Percentiles rank a stretch among this genome's conserved stretches.
These are phyloP conservation scores for Nemapogon koenigi DNA, from an alignment of 2,888 invertebrate species.

Conservation along the genomic window DNA sequence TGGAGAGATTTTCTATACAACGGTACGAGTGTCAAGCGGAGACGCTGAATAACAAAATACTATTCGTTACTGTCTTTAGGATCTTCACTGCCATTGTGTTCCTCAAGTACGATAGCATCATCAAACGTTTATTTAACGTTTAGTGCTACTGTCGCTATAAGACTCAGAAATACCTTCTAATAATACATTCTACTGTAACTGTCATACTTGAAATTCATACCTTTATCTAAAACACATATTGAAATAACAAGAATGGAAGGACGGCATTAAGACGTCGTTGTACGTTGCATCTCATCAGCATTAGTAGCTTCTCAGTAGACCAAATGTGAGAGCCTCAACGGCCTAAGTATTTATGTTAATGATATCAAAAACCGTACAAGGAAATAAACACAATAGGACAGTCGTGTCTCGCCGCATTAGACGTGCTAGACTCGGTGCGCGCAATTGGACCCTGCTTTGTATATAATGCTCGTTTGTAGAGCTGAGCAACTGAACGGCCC, in stretches of 20 bases:
- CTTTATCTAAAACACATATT: too few relatives aligned
- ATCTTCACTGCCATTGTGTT: slow-evolving; percentile 7
- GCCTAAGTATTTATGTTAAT: slow-evolving; percentile 54
- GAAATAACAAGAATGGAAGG: slow-evolving; percentile 3
- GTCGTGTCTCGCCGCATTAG: slow-evolving; percentile 54
- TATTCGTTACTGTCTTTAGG: slow-evolving; percentile 1
- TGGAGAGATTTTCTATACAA: slow-evolving; percentile 55
- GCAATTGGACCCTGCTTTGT: slow-evolving; percentile 55
- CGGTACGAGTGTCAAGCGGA: slow-evolving; percentile 48
- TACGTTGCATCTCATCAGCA: slow-evolving; percentile 9
- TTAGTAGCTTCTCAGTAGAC: slow-evolving; percentile 25
- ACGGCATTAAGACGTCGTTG: slow-evolving; percentile 3
- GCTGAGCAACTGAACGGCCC: slow-evolving; percentile 44
- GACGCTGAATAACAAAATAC: slow-evolving; percentile 2
- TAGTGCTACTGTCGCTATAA: neutral
- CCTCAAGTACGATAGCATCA: neutral
- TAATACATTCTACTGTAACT: too few relatives aligned
- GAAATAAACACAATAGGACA: slow-evolving; percentile 60
- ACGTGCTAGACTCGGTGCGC: slow-evolving; percentile 43
- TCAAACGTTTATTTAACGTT: neutral
- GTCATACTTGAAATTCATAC: too few relatives aligned
- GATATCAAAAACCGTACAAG: slow-evolving; percentile 56
- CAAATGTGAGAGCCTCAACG: slow-evolving; percentile 44
- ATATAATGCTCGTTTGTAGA: slow-evolving; percentile 57
- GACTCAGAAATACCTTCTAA: too few relatives aligned